Base-by-base conservation (phyloP, 1,140 invertebrate species). In the Pollicipes pollicipes region DNA sequence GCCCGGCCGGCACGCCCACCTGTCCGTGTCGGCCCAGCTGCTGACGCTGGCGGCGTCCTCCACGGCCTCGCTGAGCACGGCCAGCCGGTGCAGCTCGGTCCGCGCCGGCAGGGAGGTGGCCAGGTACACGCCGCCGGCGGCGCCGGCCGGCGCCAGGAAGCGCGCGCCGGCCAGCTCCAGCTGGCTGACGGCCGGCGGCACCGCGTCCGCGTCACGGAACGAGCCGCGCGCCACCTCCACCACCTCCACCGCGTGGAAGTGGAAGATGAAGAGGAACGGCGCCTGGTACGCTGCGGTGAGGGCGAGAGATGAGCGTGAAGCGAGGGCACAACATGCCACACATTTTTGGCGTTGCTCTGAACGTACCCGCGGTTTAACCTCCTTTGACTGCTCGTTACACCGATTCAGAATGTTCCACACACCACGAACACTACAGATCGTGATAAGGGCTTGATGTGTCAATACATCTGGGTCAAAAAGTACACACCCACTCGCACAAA, bases 231-330 rank as follows among this genome's bases (percentile, higher is more conserved):
- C 67, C n/a, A 74, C 70, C 70, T 74, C 71, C 24, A 87, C 80
- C 2, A 88, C 82, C 76, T 88, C 87, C 17, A 89, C 80, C 0
- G 85, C 84, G 69, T 83, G 83, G 75, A 87, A 88, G 73, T 91
- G 88, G 0, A 89, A 80, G 10, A 91, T 83, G 77, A 88, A 94
- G 3, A 94, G 80, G 80, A 90, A 91, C 0, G 90, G 89, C 66
- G 84, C 85, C 0, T 84, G 82, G 76, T 85, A 93, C 24, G 86
- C 85, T 87, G 77, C 70, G 81, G 81, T 73, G 72, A n/a, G 73
- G 74, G 72, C 74, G 73, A 75, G 26, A 71, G 68, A 35, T 31
- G 17, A 27, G 32, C n/a, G n/a, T n/a, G n/a, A n/a, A n/a, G n/a
- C n/a, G n/a, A n/a, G n/a, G n/a, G n/a, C n/a, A n/a, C n/a, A n/a